These are phyloP conservation scores for Trichacis sp. DNA, from an alignment of 2,888 invertebrate genomes.

Conservation along the genomic window DNA sequence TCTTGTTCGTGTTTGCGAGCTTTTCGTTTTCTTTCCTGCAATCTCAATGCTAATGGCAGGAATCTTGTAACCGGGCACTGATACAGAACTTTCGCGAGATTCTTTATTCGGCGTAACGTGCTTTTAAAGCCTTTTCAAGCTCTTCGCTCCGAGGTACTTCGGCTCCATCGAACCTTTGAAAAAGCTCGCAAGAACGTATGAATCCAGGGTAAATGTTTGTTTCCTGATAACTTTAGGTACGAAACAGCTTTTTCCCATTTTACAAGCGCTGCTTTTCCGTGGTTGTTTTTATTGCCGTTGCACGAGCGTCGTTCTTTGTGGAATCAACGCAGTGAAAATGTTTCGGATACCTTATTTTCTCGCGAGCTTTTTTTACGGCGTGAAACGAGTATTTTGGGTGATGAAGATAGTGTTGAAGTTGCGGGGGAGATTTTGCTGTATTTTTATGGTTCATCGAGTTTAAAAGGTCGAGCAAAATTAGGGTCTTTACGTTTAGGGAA, in stretches of 20 bases:
- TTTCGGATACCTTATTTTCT: no score
- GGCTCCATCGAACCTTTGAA: conserved; percentile 30
- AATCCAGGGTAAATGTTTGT: conserved; percentile 37
- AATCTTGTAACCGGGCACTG: neutral
- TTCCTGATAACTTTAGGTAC: neutral
- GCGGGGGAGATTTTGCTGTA: no score
- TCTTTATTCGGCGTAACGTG: conserved; percentile 13
- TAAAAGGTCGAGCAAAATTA: no score
- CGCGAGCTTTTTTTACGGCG: no score
- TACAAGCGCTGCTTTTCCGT: neutral
- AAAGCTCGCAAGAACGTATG: conserved; percentile 32
- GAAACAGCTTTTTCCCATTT: neutral
- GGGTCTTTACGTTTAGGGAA: no score
- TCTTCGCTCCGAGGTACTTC: conserved; percentile 17
- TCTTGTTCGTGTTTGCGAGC: neutral
- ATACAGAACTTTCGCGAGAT: neutral
- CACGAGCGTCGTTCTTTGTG: no score
- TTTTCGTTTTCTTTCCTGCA: neutral
- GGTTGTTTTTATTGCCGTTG: no score
- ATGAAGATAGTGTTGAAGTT: no score
- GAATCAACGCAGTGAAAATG: no score
- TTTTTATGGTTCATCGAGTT: no score
- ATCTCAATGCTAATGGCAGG: conserved; percentile 1
- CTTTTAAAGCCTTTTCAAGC: conserved; percentile 39
- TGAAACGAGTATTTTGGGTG: no score